These are phyloP conservation scores for Alectoris magna DNA, from an alignment of 2,797 vertebrate genomes.

Conservation along the genomic window DNA sequence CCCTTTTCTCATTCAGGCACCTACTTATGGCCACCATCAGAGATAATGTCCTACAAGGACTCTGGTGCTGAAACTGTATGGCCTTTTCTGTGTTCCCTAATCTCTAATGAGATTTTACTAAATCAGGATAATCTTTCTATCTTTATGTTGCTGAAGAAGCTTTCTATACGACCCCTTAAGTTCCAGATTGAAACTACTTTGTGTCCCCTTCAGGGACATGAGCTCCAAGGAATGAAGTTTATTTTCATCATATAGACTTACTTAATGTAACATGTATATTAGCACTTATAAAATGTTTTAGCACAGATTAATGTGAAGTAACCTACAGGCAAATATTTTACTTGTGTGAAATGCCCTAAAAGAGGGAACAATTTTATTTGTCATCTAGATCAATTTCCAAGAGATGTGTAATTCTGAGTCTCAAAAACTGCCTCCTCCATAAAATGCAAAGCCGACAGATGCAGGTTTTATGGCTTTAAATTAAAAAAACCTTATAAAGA, in stretches of 20 bases:
- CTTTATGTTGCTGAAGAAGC: background rate
- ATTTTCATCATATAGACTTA: background rate
- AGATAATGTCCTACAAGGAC: background rate
- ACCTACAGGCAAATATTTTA: background rate
- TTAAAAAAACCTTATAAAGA: slow-evolving; percentile 59
- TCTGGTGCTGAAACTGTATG: background rate
- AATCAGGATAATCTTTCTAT: background rate
- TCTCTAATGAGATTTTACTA: fast-evolving
- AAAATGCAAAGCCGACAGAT: slow-evolving; percentile 36
- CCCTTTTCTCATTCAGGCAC: background rate
- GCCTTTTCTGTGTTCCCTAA: background rate
- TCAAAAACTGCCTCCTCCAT: slow-evolving; percentile 25
- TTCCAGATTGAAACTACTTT: background rate
- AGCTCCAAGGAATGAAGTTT: background rate
- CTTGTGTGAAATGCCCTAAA: background rate
- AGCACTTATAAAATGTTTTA: background rate
- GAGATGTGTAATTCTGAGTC: background rate
- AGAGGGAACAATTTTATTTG: slow-evolving; percentile 15
- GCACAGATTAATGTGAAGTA: background rate
- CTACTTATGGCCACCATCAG: background rate
- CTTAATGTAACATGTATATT: background rate
- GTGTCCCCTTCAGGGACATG: background rate
- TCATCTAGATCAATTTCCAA: background rate
- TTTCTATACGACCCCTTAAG: background rate
- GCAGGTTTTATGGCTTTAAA: slow-evolving; percentile 41